Evolutionary conservation across 2,888 invertebrate species (phyloP).

Genomic region (Silvanus unidentatus): DNA sequence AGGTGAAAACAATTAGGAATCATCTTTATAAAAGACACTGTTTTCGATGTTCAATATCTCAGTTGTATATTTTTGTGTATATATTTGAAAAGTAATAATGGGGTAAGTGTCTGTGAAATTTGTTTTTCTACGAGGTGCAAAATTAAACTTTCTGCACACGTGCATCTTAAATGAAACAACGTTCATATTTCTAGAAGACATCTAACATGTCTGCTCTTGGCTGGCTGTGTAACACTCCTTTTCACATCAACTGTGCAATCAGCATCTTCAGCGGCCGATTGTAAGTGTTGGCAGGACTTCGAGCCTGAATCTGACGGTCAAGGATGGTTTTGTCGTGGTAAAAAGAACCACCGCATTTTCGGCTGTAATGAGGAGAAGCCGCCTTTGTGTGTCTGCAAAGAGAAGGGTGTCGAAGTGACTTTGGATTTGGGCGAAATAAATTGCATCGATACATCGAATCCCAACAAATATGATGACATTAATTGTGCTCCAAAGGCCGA

Average conservation of each 20-base stretch:
- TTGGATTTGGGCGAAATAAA: slow-evolving; percentile 30
- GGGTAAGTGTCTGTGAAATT: no score
- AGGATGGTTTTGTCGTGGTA: slow-evolving; percentile 25
- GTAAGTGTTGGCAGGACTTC: slow-evolving; percentile 33
- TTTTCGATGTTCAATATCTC: no score
- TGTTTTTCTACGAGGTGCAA: no score
- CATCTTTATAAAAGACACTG: no score
- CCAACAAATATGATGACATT: slow-evolving; percentile 12
- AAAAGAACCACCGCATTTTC: slow-evolving; percentile 25
- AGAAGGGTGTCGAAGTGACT: slow-evolving; percentile 20
- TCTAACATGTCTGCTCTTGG: neutral
- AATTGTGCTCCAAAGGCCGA: slow-evolving; percentile 20
- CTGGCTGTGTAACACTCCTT: neutral
- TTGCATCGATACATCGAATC: slow-evolving; percentile 15
- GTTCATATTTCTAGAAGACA: no score
- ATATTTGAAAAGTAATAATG: no score
- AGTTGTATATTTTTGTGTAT: no score
- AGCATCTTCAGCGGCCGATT: slow-evolving; percentile 14
- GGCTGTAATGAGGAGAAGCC: slow-evolving; percentile 30
- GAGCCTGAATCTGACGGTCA: slow-evolving; percentile 21
- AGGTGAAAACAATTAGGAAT: no score
- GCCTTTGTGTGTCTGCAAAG: slow-evolving; percentile 27
- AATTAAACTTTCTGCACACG: no score
- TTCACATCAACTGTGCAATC: neutral
- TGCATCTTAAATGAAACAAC: no score